These are phyloP conservation scores for Drosophila ercepeae DNA, from an alignment of 1,140 invertebrate genomes.

Conservation along the genomic window DNA sequence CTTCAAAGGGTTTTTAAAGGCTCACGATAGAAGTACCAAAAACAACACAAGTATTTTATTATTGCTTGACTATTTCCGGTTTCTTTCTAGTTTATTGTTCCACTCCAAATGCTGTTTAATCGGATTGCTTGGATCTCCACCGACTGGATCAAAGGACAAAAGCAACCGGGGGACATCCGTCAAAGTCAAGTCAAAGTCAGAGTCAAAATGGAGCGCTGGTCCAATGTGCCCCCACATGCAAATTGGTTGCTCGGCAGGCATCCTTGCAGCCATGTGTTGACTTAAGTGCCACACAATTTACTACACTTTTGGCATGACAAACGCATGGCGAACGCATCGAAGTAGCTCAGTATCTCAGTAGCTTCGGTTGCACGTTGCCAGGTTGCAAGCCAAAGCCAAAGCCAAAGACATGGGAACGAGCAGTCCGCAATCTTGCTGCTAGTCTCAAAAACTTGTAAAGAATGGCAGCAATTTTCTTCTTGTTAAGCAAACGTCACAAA, in stretches of 20 bases:
- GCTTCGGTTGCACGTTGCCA: not conserved
- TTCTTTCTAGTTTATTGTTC: not conserved
- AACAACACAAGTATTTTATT: too few relatives aligned
- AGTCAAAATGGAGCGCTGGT: conserved; percentile 69
- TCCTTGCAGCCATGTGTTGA: conserved; percentile 69
- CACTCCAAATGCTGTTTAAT: conserved; percentile 6
- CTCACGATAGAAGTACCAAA: too few relatives aligned
- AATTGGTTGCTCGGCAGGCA: conserved; percentile 39
- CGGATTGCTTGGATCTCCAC: conserved; percentile 24
- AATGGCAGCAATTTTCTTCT: conserved; percentile 83
- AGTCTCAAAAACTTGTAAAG: conserved; percentile 74
- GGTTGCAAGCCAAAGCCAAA: conserved; percentile 2
- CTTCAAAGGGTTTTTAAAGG: not conserved
- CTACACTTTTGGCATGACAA: conserved; percentile 82
- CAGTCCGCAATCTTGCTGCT: conserved; percentile 35
- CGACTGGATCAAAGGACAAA: not conserved
- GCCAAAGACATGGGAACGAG: conserved; percentile 42
- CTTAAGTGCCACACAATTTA: conserved; percentile 82
- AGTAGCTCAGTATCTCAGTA: conserved; percentile 41
- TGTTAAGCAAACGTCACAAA: conserved; percentile 82
- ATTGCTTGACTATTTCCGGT: not conserved
- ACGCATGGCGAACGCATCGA: conserved; percentile 76
- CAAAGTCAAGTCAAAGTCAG: conserved; percentile 82
- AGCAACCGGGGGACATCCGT: conserved; percentile 54
- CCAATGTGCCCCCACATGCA: conserved; percentile 45